These are phyloP conservation scores for Stichopus horrens DNA, from an alignment of 53 echinoderm and acorn worm genomes.

Conservation along the genomic window DNA sequence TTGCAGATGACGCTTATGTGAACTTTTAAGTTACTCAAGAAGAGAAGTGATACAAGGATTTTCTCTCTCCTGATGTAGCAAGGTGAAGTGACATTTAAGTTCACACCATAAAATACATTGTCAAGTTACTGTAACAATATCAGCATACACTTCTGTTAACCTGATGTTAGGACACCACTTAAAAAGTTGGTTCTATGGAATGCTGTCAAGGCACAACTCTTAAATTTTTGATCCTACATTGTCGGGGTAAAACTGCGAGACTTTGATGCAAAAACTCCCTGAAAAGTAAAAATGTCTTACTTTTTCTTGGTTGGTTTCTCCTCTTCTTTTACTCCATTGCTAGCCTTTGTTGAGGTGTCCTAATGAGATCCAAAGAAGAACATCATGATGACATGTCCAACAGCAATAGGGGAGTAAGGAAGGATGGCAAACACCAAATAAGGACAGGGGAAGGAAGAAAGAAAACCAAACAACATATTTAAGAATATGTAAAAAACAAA, in stretches of 20 bases:
- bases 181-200: too few relatives aligned
- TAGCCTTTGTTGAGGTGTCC: constrained; percentile 51
- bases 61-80: too few relatives aligned
- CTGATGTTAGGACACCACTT: too few relatives aligned
- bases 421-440: constrained; percentile 44
- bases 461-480: constrained; percentile 61
- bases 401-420: constrained; percentile 55
- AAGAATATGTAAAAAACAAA: constrained; percentile 4
- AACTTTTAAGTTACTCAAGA: too few relatives aligned
- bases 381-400: constrained; percentile 75
- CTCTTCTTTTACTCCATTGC: constrained; percentile 50
- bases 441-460: constrained; percentile 46
- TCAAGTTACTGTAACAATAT: too few relatives aligned
- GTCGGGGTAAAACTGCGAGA: neutral
- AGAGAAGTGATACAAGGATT: too few relatives aligned
- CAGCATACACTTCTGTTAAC: too few relatives aligned
- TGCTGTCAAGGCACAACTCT: too few relatives aligned
- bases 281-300: neutral
- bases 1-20: too few relatives aligned
- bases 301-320: constrained; percentile 50
- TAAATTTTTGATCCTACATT: neutral
- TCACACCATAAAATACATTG: too few relatives aligned
- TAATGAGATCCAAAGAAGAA: constrained; percentile 89
- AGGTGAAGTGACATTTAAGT: too few relatives aligned
- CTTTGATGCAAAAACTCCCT: neutral